Evolutionary conservation across 2,888 invertebrate genomes (phyloP).

Genomic region (Druceiella hillmani): DNA sequence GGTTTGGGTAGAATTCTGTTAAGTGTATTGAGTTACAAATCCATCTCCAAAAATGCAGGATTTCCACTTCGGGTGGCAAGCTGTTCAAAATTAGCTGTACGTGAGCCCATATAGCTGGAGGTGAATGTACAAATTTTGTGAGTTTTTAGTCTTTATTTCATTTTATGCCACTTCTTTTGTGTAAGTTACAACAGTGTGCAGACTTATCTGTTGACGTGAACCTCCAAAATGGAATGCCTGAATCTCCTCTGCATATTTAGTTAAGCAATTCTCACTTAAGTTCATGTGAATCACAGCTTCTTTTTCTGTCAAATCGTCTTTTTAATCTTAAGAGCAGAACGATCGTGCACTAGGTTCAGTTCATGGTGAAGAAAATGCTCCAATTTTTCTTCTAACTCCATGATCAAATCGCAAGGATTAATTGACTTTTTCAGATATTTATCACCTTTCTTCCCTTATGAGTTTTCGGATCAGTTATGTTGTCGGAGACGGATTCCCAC

Average conservation of each 20-base stretch:
- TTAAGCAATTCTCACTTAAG: constrained; percentile 9
- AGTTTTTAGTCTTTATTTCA: constrained; percentile 2
- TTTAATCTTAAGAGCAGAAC: constrained; percentile 10
- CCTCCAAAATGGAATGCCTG: constrained; percentile 15
- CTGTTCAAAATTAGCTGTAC: no score
- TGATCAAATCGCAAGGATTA: constrained; percentile 3
- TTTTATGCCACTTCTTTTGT: no score
- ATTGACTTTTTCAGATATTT: constrained; percentile 3
- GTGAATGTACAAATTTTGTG: constrained; percentile 1
- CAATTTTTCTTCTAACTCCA: constrained; percentile 2
- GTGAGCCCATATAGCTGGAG: constrained; percentile 4
- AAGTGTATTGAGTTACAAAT: constrained; percentile 8
- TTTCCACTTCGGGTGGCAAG: no score
- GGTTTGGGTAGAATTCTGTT: constrained; percentile 8
- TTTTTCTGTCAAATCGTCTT: constrained; percentile 11
- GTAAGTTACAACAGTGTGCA: no score
- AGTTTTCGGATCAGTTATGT: no score
- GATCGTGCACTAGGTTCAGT: constrained; percentile 13
- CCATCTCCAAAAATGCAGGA: no score
- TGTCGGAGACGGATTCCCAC: no score
- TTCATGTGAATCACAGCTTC: constrained; percentile 13
- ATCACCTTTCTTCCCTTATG: constrained; percentile 10
- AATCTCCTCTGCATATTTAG: constrained; percentile 13
- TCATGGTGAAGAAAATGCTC: constrained; percentile 1
- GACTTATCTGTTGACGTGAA: no score